Percentiles rank a stretch among this genome's conserved stretches.
Conservation (phyloP, 2,113 vertebrate species). For the Corvus cornix region DNA sequence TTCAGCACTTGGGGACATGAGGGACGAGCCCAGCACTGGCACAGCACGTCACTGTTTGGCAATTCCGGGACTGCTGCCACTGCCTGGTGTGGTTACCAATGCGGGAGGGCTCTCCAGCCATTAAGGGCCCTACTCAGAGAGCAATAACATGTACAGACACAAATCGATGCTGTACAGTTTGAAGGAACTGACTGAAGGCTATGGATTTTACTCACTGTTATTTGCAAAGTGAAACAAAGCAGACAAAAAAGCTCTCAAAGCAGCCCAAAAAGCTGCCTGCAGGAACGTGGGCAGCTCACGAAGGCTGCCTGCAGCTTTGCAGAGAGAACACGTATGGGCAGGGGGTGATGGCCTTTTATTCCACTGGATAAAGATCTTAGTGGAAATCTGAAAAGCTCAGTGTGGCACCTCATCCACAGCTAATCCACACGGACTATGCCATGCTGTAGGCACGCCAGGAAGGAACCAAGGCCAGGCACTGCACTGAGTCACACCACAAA, state of each 20-base stretch:
- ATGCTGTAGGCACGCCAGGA: background rate
- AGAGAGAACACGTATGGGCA: slow-evolving; percentile 38
- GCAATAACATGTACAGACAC: background rate
- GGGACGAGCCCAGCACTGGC: background rate
- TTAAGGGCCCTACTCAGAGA: background rate
- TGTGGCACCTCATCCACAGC: background rate
- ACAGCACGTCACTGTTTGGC: accelerated
- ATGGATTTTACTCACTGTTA: background rate
- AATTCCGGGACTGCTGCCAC: background rate
- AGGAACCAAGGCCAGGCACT: background rate
- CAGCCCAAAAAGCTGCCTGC: background rate
- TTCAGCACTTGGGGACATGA: background rate
- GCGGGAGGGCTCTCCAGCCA: background rate
- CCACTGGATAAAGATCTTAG: slow-evolving; percentile 35
- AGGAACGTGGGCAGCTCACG: slow-evolving; percentile 10
- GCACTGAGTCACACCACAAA: background rate
- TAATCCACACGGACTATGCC: background rate
- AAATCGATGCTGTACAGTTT: background rate
- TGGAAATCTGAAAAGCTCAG: slow-evolving; percentile 11
- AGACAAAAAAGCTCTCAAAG: background rate
- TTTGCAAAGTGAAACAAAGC: background rate
- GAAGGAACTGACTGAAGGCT: background rate
- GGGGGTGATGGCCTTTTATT: slow-evolving; percentile 39
- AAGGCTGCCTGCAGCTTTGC: slow-evolving; percentile 19
- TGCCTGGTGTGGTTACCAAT: background rate